Conservation (phyloP, 2,797 vertebrate species). For the Echeneis naucrates region DNA sequence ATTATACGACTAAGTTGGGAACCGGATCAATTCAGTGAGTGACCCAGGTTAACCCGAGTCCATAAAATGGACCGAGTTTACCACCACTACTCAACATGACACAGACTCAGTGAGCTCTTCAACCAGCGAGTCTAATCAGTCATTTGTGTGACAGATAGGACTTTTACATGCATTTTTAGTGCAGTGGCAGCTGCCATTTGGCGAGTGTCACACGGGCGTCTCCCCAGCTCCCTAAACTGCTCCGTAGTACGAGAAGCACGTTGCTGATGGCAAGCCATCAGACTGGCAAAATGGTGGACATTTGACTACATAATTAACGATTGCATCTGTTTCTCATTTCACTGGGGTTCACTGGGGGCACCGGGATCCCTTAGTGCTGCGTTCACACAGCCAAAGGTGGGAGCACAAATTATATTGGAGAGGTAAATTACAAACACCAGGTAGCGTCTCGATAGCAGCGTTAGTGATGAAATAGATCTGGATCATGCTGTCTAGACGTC, state of each 20-base stretch:
- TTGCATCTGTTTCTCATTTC: slow-evolving; percentile 78
- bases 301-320: slow-evolving; percentile 81
- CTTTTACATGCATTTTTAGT: slow-evolving; percentile 71
- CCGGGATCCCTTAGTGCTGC: slow-evolving; percentile 47
- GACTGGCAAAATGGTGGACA: slow-evolving; percentile 74
- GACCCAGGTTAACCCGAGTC: too few species aligned
- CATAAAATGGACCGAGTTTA: too few species aligned
- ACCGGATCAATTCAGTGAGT: too few species aligned
- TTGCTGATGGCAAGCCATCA: slow-evolving; percentile 69
- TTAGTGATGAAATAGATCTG: slow-evolving; percentile 47
- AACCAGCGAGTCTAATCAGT: slow-evolving; percentile 61
- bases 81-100: slow-evolving; percentile 59
- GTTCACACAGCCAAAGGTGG: slow-evolving; percentile 57
- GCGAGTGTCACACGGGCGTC: slow-evolving; percentile 60
- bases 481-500: slow-evolving; percentile 13
- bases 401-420: slow-evolving; percentile 62
- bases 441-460: slow-evolving; percentile 42
- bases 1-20: too few species aligned
- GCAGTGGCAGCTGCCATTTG: slow-evolving; percentile 73
- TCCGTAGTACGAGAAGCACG: slow-evolving; percentile 73
- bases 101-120: slow-evolving; percentile 53
- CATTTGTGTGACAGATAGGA: slow-evolving; percentile 72
- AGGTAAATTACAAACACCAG: slow-evolving; percentile 63
- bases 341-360: slow-evolving; percentile 52
- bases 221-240: slow-evolving; percentile 69